Evolutionary conservation across 2,888 invertebrate genomes (phyloP), one percentile per base, ranked within the genome.

Genomic region (Pseudococcus jackbeardsleyi): DNA sequence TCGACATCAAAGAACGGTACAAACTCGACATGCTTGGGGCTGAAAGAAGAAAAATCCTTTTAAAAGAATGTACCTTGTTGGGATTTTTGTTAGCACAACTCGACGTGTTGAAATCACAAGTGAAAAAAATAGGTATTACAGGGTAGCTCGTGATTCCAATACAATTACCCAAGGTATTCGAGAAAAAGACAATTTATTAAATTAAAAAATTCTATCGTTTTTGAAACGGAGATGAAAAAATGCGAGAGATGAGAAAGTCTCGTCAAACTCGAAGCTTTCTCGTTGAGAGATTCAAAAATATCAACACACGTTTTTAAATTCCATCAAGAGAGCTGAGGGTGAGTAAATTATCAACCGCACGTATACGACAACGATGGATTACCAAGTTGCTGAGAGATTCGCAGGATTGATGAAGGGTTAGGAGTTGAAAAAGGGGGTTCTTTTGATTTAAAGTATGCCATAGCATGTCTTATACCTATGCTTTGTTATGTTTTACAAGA

Each of bases 391-490:
- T 19, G 19, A 64, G 17, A 12, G 50, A 50, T 15, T 50, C 50
- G 11, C 42, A 42, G 12, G 50, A 64, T n/a, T 64, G 22, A 42
- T 9, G 22, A 19, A 64, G 72, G 4, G 12, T 15, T 1, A 33
- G 11, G 72, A 72, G 33, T 17, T 0, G 8, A 17, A 42, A 42
- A 33, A 17, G 39, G n/a, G 39, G 77, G 8, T 77, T 33, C n/a
- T 77, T 77, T 77, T 77, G 39, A 77, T 11, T 77, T 77, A 42
- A 68, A 68, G 68, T 77, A 54, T 54, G n/a, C 54, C n/a, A 54
- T 54, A 15, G n/a, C 54, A n/a, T 54, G n/a, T n/a, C n/a, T 54
- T 42, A 42, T 8, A 42, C 42, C 42, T 77, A 42, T 17, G 26
- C 77, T 39, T 77, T 77, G 77, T 77, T 68, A 26, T 68, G 68